A percentile compares a stretch with the other conserved stretches of the same genome.
Conservation (phyloP, 2,797 vertebrate species). For the Capromys pilorides region DNA sequence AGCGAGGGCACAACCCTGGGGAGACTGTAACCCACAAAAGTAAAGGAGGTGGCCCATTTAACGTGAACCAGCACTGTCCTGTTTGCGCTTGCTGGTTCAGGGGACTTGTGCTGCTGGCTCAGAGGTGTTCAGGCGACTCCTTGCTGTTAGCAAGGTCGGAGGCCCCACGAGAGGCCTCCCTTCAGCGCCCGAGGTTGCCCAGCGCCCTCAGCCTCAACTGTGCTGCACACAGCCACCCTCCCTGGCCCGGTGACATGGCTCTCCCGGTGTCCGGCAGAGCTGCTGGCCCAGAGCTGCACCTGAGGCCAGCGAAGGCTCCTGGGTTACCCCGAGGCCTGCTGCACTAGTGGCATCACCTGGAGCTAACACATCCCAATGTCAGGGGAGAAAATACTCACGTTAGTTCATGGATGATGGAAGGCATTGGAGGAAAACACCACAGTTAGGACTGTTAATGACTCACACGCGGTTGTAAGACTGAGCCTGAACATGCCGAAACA, state of each 20-base stretch:
- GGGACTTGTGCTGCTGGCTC: not conserved
- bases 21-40: not conserved
- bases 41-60: not conserved
- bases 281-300: not conserved
- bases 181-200: not conserved
- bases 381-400: constrained; percentile 90
- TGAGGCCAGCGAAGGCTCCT: not conserved
- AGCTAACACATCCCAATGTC: constrained; percentile 75
- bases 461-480: constrained; percentile 87
- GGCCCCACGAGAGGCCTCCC: not conserved
- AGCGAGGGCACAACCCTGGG: not conserved
- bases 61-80: not conserved
- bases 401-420: constrained; percentile 92
- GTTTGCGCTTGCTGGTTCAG: not conserved
- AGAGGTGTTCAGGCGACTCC: not conserved
- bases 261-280: not conserved
- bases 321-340: not conserved
- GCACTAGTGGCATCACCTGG: constrained; percentile 83
- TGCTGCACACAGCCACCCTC: not conserved
- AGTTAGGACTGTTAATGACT: constrained; percentile 92
- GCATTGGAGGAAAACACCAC: constrained; percentile 94
- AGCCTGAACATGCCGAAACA: constrained; percentile 89
- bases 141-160: not conserved
- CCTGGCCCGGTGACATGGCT: not conserved
- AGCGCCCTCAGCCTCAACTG: not conserved